These are phyloP conservation scores for Pipistrellus kuhlii DNA, from an alignment of 2,797 vertebrate species.

Conservation along the genomic window DNA sequence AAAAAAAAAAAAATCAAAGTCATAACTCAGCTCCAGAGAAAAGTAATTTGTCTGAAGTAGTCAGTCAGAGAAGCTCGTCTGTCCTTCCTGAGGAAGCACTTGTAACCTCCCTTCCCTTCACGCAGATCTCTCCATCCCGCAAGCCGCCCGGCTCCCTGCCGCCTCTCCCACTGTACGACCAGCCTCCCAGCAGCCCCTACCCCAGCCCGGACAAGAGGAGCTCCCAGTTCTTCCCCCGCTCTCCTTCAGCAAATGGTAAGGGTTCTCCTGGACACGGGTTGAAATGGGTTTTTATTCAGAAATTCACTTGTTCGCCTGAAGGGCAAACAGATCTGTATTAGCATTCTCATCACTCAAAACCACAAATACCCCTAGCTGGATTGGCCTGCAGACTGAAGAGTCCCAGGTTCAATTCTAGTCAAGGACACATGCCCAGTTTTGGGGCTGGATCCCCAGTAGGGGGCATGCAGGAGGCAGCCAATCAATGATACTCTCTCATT, in stretches of 20 bases:
- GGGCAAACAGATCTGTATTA: neutral
- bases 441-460: too few species aligned
- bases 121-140: conserved; percentile 92
- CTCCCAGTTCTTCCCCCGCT: conserved; percentile 93
- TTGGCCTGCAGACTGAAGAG: too few species aligned
- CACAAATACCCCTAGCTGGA: neutral
- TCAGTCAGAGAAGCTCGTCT: neutral
- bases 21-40: neutral
- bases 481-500: too few species aligned
- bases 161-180: conserved; percentile 95
- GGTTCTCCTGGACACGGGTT: neutral
- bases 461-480: too few species aligned
- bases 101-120: conserved; percentile 33
- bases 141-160: conserved; percentile 92
- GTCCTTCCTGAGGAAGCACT: neutral
- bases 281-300: conserved; percentile 49
- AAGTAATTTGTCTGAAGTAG: neutral
- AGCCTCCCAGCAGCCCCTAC: conserved; percentile 94
- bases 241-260: conserved; percentile 94
- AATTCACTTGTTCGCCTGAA: neutral
- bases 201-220: conserved; percentile 93
- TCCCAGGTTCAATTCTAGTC: too few species aligned
- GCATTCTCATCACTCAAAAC: neutral
- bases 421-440: too few species aligned
- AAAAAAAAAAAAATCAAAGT: neutral